Conservation (phyloP, 2,888 invertebrate genomes). For the Chouioia cunea region DNA sequence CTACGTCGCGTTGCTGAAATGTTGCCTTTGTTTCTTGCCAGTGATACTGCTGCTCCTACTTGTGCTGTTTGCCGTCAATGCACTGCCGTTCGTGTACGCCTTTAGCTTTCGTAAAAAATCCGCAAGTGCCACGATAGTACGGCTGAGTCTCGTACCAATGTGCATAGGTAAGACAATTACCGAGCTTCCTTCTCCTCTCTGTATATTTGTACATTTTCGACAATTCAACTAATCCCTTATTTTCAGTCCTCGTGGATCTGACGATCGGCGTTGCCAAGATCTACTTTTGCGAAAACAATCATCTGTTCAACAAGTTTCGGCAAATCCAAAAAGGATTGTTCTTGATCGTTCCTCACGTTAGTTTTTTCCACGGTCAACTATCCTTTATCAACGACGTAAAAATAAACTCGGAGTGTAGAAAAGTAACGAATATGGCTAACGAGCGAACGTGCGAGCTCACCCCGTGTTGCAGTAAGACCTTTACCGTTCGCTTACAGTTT, state of each 20-base stretch:
- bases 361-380: constrained; percentile 52
- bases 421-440: background rate
- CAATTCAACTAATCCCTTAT: too few relatives aligned
- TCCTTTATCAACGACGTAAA: constrained; percentile 48
- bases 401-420: constrained; percentile 43
- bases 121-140: constrained; percentile 44
- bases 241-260: too few relatives aligned
- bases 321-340: constrained; percentile 50
- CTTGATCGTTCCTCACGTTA: constrained; percentile 53
- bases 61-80: constrained; percentile 73
- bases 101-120: constrained; percentile 52
- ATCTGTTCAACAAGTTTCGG: constrained; percentile 29
- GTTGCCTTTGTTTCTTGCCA: constrained; percentile 1
- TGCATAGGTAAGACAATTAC: constrained; percentile 52
- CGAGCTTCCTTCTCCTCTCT: too few relatives aligned
- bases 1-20: background rate
- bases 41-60: constrained; percentile 11
- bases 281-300: too few relatives aligned
- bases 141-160: constrained; percentile 50
- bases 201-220: too few relatives aligned
- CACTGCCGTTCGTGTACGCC: constrained; percentile 60
- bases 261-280: too few relatives aligned
- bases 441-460: too few relatives aligned
- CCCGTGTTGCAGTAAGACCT: too few relatives aligned
- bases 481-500: too few relatives aligned